These are phyloP conservation scores for Petroica traversi DNA, from an alignment of 2,113 vertebrate species.

Conservation along the genomic window DNA sequence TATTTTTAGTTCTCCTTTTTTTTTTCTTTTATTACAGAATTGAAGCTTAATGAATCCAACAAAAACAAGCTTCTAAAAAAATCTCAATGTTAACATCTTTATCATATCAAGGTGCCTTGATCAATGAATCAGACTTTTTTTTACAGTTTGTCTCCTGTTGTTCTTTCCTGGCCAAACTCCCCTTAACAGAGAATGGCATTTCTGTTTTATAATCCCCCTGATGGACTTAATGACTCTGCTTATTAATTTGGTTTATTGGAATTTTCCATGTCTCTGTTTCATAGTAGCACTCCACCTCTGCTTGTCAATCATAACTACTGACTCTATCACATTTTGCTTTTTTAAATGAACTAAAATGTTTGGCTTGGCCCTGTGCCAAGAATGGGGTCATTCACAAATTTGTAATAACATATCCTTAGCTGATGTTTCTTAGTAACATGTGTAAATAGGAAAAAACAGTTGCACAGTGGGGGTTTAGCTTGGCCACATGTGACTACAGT, in stretches of 20 bases:
- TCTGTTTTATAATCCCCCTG: neutral
- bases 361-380: conserved; percentile 58
- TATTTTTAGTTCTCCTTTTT: neutral
- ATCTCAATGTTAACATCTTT: neutral
- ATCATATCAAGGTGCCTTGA: neutral
- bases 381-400: conserved; percentile 73
- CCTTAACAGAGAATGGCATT: neutral
- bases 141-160: neutral
- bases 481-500: conserved; percentile 57
- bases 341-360: conserved; percentile 71
- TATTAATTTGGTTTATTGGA: conserved; percentile 48
- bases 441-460: conserved; percentile 79
- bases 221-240: conserved; percentile 21
- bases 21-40: neutral
- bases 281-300: conserved; percentile 47
- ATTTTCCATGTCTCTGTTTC: conserved; percentile 1
- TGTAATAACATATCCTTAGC: conserved; percentile 69
- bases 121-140: neutral
- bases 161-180: neutral
- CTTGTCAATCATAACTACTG: conserved; percentile 70
- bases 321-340: conserved; percentile 63
- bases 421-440: conserved; percentile 74
- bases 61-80: neutral
- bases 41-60: neutral
- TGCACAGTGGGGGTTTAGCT: conserved; percentile 58